phyloP scores from a whole-genome alignment of 2,888 invertebrate genomes.

The Eutolmus rufibarbis region DNA sequence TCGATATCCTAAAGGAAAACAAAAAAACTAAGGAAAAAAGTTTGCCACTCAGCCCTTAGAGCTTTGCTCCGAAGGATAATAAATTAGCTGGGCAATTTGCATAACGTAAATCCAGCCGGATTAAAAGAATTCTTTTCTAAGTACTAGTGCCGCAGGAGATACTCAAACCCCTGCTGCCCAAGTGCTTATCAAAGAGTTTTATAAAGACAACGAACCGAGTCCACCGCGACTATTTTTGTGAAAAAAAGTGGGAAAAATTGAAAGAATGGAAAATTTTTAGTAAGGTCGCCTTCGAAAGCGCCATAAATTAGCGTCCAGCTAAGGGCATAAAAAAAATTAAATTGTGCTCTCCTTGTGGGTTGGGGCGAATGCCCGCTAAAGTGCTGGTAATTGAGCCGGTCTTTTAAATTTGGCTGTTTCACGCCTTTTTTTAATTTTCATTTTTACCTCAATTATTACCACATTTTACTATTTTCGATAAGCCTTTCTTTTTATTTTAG shows the following conservation, averaged over 20 bases:
- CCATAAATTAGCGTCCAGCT: slow-evolving; percentile 6
- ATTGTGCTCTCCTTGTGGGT: background rate
- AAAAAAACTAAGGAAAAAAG: background rate
- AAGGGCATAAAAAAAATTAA: background rate
- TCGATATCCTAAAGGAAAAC: slow-evolving; percentile 15
- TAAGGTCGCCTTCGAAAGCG: background rate
- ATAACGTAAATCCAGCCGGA: slow-evolving; percentile 36
- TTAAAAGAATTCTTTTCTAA: slow-evolving; percentile 60
- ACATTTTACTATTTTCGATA: background rate
- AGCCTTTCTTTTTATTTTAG: background rate
- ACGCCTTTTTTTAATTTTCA: background rate
- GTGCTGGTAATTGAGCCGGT: background rate
- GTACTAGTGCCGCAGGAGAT: slow-evolving; percentile 66
- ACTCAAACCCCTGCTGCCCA: slow-evolving; percentile 64
- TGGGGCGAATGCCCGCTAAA: background rate
- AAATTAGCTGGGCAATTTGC: slow-evolving; percentile 39
- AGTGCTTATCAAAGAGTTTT: slow-evolving; percentile 67
- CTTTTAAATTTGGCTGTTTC: background rate
- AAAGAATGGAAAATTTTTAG: background rate
- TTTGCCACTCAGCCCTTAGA: background rate
- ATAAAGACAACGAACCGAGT: slow-evolving; percentile 38
- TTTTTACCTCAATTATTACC: background rate
- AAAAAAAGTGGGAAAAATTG: background rate
- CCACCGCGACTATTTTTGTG: background rate
- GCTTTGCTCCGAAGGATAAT: slow-evolving; percentile 20